Conservation (phyloP, 2,113 vertebrate species). For the Ibidorhyncha struthersii region DNA sequence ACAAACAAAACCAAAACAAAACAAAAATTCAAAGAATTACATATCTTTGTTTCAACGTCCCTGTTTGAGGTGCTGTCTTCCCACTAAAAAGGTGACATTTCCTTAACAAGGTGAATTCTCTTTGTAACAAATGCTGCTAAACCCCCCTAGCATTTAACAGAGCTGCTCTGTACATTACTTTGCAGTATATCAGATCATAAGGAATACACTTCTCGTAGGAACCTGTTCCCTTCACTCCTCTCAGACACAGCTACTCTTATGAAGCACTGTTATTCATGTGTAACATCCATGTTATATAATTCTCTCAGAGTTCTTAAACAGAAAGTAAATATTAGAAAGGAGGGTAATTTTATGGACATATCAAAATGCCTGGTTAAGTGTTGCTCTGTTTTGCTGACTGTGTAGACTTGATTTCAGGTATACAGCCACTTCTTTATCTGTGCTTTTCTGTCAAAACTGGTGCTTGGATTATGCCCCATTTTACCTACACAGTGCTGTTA, state of each 20-base stretch:
- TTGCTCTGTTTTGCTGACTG: not conserved
- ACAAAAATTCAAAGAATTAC: not conserved
- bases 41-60: fast-evolving
- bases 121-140: not conserved
- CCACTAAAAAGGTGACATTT: not conserved
- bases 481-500: not conserved
- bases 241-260: not conserved
- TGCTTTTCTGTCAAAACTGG: not conserved
- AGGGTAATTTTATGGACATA: not conserved
- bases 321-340: not conserved
- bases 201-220: not conserved
- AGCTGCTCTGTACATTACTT: not conserved
- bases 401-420: not conserved
- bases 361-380: not conserved
- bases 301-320: not conserved
- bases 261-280: not conserved
- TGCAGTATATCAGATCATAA: not conserved
- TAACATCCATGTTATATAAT: not conserved
- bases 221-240: not conserved
- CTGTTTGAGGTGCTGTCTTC: not conserved
- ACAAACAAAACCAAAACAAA: not conserved
- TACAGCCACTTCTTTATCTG: not conserved
- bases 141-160: not conserved
- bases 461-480: not conserved
- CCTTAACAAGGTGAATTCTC: fast-evolving